Base-by-base conservation (phyloP, 1,140 invertebrate genomes). In the Drosophila asahinai region DNA sequence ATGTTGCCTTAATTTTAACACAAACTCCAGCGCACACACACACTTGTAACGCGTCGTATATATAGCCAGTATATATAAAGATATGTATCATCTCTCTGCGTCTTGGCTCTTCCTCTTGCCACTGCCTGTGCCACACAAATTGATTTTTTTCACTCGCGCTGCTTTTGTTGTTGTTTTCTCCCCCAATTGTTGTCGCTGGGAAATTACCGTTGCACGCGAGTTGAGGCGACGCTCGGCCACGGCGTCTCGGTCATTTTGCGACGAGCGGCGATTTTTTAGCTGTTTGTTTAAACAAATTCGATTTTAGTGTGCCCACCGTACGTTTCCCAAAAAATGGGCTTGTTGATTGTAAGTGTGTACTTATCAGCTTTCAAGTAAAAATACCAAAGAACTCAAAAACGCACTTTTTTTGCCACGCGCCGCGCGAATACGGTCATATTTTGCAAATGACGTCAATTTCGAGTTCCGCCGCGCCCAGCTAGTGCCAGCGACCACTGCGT, bases 81-180 rank as follows among this genome's bases (percentile, higher is more conserved):
- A 30, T 55, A 58, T 68, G 43, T 47, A 68, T 68, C 65, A 73
- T 73, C 70, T 71, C 61, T 62, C 7, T 73, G 68, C 51, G 70
- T 72, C 64, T 73, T 77, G 63, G 6, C 52, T 66, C 71, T 81
- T 71, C 59, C 42, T 77, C 64, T 70, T 76, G 57, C 71, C 63
- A 60, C 79, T 81, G 71, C 60, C 52, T 60, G 57, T 79, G 77
- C 80, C 77, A 83, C 80, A 52, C 61, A 78, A 83, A 83, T 83
- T 83, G 81, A 83, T 83, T 83, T 83, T 83, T 83, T 83, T 83
- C 81, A 83, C 77, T 61, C 55, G 54, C 71, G 43, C 38, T 64
- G 52, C 62, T 25, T 43, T 62, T 43, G 63, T 70, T 58, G 52
- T 43, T 25, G 22, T 47, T 55, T 57, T n/a, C 5, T 36, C n/a